These are phyloP conservation scores for Cheilosia vernalis DNA, from an alignment of 2,888 invertebrate genomes.

Conservation along the genomic window DNA sequence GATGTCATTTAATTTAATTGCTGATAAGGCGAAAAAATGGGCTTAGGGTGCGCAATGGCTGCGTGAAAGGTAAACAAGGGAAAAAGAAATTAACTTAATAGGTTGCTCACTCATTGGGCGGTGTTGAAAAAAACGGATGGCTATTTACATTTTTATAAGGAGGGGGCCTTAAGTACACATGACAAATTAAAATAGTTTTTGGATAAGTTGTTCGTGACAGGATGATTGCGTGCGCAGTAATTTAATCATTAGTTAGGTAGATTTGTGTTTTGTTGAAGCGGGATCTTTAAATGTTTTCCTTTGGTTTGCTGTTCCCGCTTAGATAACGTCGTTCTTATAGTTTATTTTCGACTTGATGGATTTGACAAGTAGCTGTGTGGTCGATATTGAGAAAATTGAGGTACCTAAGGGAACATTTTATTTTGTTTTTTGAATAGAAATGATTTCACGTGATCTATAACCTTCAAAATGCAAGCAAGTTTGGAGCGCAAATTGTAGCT, in stretches of 20 bases:
- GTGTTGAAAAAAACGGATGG: slow-evolving; percentile 3
- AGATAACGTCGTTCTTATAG: slow-evolving; percentile 8
- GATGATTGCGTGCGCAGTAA: slow-evolving; percentile 54
- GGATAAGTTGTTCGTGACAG: slow-evolving; percentile 55
- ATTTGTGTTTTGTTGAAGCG: slow-evolving; percentile 52
- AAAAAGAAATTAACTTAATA: slow-evolving; percentile 61
- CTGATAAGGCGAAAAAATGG: slow-evolving; percentile 57
- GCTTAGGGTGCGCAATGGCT: slow-evolving; percentile 41
- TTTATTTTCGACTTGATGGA: neutral
- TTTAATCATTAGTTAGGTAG: slow-evolving; percentile 51
- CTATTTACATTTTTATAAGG: slow-evolving; percentile 59
- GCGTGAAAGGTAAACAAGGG: slow-evolving; percentile 39
- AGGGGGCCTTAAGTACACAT: slow-evolving; percentile 67
- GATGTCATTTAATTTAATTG: slow-evolving; percentile 74
- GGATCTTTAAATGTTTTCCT: slow-evolving; percentile 47
- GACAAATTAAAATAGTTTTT: slow-evolving; percentile 67
- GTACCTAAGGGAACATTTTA: neutral
- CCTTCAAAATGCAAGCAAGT: too few species aligned
- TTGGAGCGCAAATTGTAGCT: too few species aligned
- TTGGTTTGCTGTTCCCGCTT: slow-evolving; percentile 1
- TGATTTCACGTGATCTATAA: neutral
- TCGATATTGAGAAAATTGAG: slow-evolving; percentile 12
- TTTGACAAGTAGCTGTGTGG: neutral
- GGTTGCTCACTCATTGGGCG: slow-evolving; percentile 53
- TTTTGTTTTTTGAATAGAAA: neutral